Evolutionary conservation across 2,113 vertebrate genomes (phyloP).

Genomic region (Dolichotis patagonum): DNA sequence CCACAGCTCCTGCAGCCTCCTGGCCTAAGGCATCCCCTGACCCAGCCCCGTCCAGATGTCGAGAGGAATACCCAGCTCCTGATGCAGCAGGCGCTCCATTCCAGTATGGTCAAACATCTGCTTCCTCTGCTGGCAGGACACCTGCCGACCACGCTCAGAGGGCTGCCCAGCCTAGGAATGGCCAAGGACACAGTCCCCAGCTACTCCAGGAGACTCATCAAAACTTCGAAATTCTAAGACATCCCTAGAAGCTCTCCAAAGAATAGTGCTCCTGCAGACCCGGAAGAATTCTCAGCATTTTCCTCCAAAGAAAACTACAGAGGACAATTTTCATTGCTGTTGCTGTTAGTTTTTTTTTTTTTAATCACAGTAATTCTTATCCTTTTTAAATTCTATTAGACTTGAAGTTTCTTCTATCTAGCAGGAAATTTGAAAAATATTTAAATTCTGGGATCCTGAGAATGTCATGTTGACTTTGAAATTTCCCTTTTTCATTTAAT

Average conservation of each 20-base stretch:
- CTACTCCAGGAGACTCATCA: slow-evolving; percentile 15
- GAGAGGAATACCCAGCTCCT: slow-evolving; percentile 92
- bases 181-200: slow-evolving; percentile 62
- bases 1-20: slow-evolving; percentile 93
- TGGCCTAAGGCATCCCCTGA: slow-evolving; percentile 91
- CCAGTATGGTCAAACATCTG: slow-evolving; percentile 97
- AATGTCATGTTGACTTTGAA: slow-evolving; percentile 43
- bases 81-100: slow-evolving; percentile 92
- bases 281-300: slow-evolving; percentile 26
- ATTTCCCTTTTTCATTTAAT: slow-evolving; percentile 56
- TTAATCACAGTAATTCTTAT: background rate
- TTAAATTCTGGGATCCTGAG: background rate
- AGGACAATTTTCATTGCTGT: background rate
- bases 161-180: background rate
- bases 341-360: no score
- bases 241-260: slow-evolving; percentile 59
- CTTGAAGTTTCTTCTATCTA: slow-evolving; percentile 44
- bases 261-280: background rate
- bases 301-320: slow-evolving; percentile 38
- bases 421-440: slow-evolving; percentile 38
- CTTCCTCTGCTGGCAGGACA: slow-evolving; percentile 94
- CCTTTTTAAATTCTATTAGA: background rate
- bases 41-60: slow-evolving; percentile 97
- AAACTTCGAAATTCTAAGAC: slow-evolving; percentile 60
- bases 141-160: slow-evolving; percentile 81